Base-by-base conservation (phyloP, 2,797 vertebrate species). In the Rhyacichthys aspro region DNA sequence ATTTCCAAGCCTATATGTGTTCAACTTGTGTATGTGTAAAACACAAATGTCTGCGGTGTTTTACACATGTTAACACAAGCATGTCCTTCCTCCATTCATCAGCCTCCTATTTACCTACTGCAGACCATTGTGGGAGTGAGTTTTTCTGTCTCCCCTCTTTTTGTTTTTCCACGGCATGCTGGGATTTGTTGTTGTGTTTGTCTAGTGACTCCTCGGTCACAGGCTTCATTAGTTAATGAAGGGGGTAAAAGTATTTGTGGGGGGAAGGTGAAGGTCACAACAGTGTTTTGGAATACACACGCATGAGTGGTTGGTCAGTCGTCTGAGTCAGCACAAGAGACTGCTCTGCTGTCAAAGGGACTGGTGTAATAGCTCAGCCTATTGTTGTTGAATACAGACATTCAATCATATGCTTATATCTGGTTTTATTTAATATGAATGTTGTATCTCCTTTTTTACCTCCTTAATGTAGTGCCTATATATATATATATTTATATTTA, bases 151-250 rank as follows among this genome's bases (percentile, higher is more conserved):
- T 68, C 28, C 17, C 46, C 72, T 38, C 37, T 28, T 64, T 72
- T 66, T 83, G 70, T 84, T 87, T 83, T 83, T 17, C 56, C 72
- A 74, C 38, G 75, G 60, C 66, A 73, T 69, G 67, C 76, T 83
- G 78, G 65, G 77, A 80, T 48, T 77, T 77, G 73, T 72, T 79
- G 67, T 78, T 82, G 55, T 74, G 70, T 81, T 86, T 81, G 33
- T 53, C 68, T 78, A 79, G 55, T 46, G 46, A 79, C 78, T 87
- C 79, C 72, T 79, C 61, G 43, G 55, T 54, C 54, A 36, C 57
- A 53, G 77, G 57, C 57, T 77, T 77, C 74, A 83, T 86, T 79
- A 82, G 67, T 79, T 78, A 79, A 83, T 78, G 79, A 59, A 54
- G 63, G 69, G 66, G 63, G 50, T 53, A 72, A 71, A 50, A 67